These are phyloP conservation scores for Frankliniella fusca DNA, from an alignment of 2,888 invertebrate genomes.

Conservation along the genomic window DNA sequence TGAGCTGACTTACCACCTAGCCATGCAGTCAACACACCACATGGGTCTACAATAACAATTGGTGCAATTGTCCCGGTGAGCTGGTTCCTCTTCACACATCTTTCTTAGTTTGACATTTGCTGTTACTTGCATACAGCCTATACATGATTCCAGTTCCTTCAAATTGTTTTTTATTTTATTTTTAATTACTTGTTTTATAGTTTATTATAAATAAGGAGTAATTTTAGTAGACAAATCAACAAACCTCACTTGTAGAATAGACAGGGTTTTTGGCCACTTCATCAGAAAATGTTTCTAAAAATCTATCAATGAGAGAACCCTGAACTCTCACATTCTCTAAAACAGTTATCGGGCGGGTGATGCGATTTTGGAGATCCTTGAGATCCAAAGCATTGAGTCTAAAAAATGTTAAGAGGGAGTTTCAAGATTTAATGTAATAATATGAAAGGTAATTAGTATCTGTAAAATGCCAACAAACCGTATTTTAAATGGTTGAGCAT, in stretches of 20 bases:
- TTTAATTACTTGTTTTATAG: slow-evolving; percentile 6
- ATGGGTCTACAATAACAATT: slow-evolving; percentile 75
- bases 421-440: slow-evolving; percentile 30
- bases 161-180: slow-evolving; percentile 39
- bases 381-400: slow-evolving; percentile 75
- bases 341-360: slow-evolving; percentile 63
- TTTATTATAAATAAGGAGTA: slow-evolving; percentile 21
- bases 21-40: slow-evolving; percentile 86
- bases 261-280: slow-evolving; percentile 66
- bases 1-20: slow-evolving; percentile 58
- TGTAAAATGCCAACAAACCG: slow-evolving; percentile 37
- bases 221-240: slow-evolving; percentile 28
- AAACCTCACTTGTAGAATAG: slow-evolving; percentile 55
- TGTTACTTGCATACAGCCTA: slow-evolving; percentile 78
- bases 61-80: slow-evolving; percentile 42
- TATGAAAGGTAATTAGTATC: slow-evolving; percentile 29
- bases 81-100: slow-evolving; percentile 56
- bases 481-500: slow-evolving; percentile 39
- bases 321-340: slow-evolving; percentile 67
- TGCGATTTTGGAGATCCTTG: slow-evolving; percentile 67
- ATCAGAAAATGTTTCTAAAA: slow-evolving; percentile 76
- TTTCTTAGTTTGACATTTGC: slow-evolving; percentile 77
- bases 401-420: slow-evolving; percentile 29
- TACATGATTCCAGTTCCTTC: slow-evolving; percentile 74
- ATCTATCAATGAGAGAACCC: slow-evolving; percentile 75